Base-by-base conservation (phyloP, 2,797 vertebrate species). In the Phaenicophaeus curvirostris region DNA sequence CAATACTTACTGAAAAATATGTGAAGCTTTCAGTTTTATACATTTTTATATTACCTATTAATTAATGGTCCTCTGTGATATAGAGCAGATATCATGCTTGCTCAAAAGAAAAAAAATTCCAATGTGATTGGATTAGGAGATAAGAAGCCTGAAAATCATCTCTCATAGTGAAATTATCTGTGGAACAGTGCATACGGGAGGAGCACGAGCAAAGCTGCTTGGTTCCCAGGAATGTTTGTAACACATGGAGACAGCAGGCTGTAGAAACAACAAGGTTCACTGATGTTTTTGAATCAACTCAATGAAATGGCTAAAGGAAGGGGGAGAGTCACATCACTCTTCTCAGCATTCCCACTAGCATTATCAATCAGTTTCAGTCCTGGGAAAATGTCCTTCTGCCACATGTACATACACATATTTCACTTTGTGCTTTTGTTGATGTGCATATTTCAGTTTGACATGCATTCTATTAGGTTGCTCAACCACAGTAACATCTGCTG, bases 401-500 rank as follows among this genome's bases (percentile, higher is more conserved):
- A 68, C 71, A 78, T 75, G 51, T 37, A 69, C 59, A 50, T 27
- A 66, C 46, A 63, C 73, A 74, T 82, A 91, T 46, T 96, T 95
- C 59, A 83, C 57, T 93, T 90, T 16, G 53, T 81, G 87, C 77
- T 94, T 94, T 82, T 94, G 69, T 75, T 91, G 80, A 94, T 61
- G 53, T 37, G 87, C 62, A 3, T 94, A 78, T 92, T 95, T 91
- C 57, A 83, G 76, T 94, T 95, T 86, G 94, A 96, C 87, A 96
- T 91, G 94, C 89, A 93, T 96, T 96, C 91, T 89, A 82, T 63
- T 37, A 46, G 42, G 59, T 93, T 96, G 89, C 87, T 95, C 94
- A 93, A 96, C 90, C 89, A 90, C 71, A 94, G 4, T 12, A 89
- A 96, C 94, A 94, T 94, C 95, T 96, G 93, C 69, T 92, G 48